A percentile compares a stretch with the other conserved stretches of the same genome.
These are phyloP conservation scores for Platysteira castanea DNA, from an alignment of 2,113 vertebrate genomes.

Conservation along the genomic window DNA sequence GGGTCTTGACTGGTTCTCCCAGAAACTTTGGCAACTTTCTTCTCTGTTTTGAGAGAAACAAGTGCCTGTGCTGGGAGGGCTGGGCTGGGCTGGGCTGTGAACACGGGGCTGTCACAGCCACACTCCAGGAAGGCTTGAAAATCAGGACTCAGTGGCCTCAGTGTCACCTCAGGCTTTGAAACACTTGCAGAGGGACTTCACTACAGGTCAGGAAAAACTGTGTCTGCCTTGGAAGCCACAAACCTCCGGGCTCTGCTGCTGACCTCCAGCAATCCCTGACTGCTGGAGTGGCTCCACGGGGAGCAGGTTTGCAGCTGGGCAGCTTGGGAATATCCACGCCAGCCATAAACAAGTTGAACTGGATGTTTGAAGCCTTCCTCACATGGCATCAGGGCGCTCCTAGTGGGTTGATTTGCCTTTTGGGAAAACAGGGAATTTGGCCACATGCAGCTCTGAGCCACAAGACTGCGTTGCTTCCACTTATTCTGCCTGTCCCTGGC, in stretches of 20 bases:
- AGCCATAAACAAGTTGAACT: not conserved
- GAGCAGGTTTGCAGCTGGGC: not conserved
- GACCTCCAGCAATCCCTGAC: not conserved
- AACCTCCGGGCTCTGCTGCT: not conserved
- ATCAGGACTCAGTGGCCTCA: not conserved
- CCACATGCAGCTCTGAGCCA: constrained; percentile 1
- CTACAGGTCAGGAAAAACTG: not conserved
- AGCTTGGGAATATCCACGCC: not conserved
- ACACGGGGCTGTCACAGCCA: not conserved
- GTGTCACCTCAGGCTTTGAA: not conserved
- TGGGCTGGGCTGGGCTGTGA: not conserved
- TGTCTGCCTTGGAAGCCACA: fast-evolving
- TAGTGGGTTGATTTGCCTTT: constrained; percentile 12
- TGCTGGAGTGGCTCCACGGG: fast-evolving
- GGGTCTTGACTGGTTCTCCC: constrained; percentile 56
- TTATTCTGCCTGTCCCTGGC: not conserved
- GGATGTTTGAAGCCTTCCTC: constrained; percentile 10
- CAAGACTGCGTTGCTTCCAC: not conserved
- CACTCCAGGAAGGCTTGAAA: not conserved
- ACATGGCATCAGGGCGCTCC: not conserved
- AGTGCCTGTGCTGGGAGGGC: not conserved
- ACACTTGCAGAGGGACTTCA: not conserved
- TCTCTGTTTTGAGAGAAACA: constrained; percentile 47
- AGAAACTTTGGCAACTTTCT: constrained; percentile 32
- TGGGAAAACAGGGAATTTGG: constrained; percentile 8